Percentiles rank a stretch among this genome's conserved stretches.
These are phyloP conservation scores for Cantharis nigra DNA, from an alignment of 2,888 invertebrate genomes.

Conservation along the genomic window DNA sequence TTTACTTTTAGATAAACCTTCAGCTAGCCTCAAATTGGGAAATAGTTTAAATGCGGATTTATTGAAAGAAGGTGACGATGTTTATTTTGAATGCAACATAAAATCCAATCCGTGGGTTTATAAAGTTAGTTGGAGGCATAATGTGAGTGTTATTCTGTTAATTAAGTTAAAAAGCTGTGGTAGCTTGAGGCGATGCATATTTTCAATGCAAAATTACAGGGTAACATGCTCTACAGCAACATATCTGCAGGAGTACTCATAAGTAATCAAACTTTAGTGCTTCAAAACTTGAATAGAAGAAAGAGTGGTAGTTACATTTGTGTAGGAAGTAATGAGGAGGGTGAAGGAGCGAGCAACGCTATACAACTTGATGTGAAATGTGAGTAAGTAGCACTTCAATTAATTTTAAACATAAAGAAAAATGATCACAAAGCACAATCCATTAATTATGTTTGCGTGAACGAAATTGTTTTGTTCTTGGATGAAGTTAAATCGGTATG, in stretches of 20 bases:
- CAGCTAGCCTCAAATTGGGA: constrained; percentile 80
- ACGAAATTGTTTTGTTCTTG: constrained; percentile 15
- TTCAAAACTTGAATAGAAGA: constrained; percentile 78
- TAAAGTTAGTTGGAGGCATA: constrained; percentile 77
- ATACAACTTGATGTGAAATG: constrained; percentile 85
- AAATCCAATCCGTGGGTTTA: constrained; percentile 85
- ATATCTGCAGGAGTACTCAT: constrained; percentile 79
- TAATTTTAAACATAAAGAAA: background rate
- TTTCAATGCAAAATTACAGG: constrained; percentile 59
- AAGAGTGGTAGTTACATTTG: constrained; percentile 85
- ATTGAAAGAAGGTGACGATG: constrained; percentile 86
- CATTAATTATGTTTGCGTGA: background rate
- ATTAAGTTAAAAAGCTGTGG: background rate
- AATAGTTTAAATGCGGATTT: constrained; percentile 78
- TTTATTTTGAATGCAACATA: constrained; percentile 89
- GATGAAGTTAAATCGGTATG: constrained; percentile 73
- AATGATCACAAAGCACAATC: background rate
- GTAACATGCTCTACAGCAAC: constrained; percentile 78
- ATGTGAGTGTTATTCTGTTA: constrained; percentile 62
- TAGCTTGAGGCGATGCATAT: background rate
- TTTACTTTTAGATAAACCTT: constrained; percentile 75
- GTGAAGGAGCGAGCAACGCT: constrained; percentile 85
- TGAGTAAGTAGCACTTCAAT: constrained; percentile 58
- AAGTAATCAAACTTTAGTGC: constrained; percentile 85
- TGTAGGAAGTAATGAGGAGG: constrained; percentile 84